Conservation (phyloP, 2,113 vertebrate genomes). For the Amblyopsis rosae region DNA sequence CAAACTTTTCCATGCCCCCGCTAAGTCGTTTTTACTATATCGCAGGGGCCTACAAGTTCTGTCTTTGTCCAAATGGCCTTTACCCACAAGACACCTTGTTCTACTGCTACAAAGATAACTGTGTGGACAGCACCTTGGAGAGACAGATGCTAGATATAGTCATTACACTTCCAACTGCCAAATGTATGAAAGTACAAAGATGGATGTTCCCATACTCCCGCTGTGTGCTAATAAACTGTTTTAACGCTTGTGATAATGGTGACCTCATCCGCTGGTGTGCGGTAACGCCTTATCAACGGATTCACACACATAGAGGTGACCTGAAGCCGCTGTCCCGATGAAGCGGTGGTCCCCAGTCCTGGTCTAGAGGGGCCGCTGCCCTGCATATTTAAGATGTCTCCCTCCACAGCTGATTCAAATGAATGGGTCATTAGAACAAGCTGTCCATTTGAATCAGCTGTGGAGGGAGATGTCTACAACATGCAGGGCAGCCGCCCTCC, state of each 20-base stretch:
- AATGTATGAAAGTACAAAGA: constrained; percentile 46
- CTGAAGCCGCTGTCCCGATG: not conserved
- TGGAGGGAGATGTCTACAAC: too few relatives aligned
- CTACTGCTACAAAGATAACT: constrained; percentile 69
- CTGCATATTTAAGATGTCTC: too few relatives aligned
- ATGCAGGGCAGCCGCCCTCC: too few relatives aligned
- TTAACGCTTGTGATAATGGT: constrained; percentile 52
- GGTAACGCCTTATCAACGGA: constrained; percentile 47
- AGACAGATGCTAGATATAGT: constrained; percentile 49
- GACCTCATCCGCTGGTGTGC: constrained; percentile 60
- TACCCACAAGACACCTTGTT: constrained; percentile 61
- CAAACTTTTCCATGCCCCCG: constrained; percentile 45
- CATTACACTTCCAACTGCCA: constrained; percentile 38
- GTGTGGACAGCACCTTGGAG: constrained; percentile 52
- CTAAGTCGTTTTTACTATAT: constrained; percentile 52
- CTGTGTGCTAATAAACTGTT: constrained; percentile 52
- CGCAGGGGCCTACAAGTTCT: constrained; percentile 46
- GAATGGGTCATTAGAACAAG: too few relatives aligned
- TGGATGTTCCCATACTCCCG: constrained; percentile 58
- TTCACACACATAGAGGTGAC: not conserved
- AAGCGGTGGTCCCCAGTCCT: too few relatives aligned
- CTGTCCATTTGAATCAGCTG: too few relatives aligned
- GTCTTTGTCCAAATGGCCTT: constrained; percentile 43
- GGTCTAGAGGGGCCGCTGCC: too few relatives aligned
- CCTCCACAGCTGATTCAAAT: too few relatives aligned